Percentiles rank a stretch among this genome's conserved stretches.
Evolutionary conservation across 2,113 vertebrate species (phyloP).

Genomic region (Tenrec ecaudatus): DNA sequence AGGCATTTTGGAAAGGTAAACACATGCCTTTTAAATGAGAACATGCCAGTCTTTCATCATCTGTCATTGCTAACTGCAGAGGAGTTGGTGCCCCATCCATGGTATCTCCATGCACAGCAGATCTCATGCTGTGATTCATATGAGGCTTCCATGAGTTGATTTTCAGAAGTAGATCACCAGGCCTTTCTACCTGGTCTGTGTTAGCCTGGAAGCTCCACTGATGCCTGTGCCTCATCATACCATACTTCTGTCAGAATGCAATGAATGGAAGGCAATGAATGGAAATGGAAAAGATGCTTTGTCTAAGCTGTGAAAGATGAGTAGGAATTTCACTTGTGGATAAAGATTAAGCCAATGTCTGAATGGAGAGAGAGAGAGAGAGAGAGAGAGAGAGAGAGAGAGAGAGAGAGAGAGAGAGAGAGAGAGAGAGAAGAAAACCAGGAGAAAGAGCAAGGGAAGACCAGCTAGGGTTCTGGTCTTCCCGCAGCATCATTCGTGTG

Average conservation of each 20-base stretch:
- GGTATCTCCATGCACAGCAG: neutral
- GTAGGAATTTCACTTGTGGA: neutral
- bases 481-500: neutral
- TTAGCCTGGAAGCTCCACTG: neutral
- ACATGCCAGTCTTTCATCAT: neutral
- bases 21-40: neutral
- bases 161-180: neutral
- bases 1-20: neutral
- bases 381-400: too few species aligned
- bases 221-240: neutral
- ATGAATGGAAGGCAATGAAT: neutral
- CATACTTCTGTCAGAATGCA: neutral
- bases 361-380: neutral
- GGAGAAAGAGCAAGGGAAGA: too few species aligned
- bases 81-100: neutral
- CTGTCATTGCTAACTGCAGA: neutral
- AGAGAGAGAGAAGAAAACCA: neutral
- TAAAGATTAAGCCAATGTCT: neutral
- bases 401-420: too few species aligned
- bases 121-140: neutral
- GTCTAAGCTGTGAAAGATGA: too few species aligned
- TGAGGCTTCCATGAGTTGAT: neutral
- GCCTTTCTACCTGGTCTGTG: neutral
- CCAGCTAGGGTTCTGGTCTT: neutral
- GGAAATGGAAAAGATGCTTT: too few species aligned